Evolutionary conservation across 2,113 vertebrate species (phyloP).

Genomic region (Delphinapterus leucas): DNA sequence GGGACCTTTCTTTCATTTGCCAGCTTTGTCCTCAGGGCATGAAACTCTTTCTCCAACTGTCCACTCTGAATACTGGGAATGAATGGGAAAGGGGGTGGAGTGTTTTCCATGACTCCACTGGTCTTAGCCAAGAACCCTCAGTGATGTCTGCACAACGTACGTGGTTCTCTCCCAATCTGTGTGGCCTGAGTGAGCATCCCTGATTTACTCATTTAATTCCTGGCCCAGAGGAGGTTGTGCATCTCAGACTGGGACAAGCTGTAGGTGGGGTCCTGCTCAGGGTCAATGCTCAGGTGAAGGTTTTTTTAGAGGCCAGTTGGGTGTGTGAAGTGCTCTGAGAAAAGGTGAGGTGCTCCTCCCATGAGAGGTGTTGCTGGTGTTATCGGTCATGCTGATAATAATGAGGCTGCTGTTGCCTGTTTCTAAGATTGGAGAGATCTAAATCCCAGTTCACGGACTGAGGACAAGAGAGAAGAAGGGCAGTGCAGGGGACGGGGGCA

Average conservation of each 20-base stretch:
- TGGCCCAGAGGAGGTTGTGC: background rate
- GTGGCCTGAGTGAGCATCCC: background rate
- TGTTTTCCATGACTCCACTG: background rate
- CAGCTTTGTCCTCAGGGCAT: background rate
- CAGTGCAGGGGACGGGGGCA: background rate
- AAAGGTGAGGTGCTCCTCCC: background rate
- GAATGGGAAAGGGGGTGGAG: background rate
- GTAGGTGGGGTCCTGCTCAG: background rate
- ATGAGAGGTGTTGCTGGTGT: background rate
- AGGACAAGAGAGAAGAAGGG: background rate
- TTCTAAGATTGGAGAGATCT: background rate
- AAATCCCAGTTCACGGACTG: background rate
- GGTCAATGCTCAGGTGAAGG: background rate
- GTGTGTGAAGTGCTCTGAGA: background rate
- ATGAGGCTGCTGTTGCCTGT: background rate
- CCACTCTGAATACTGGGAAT: background rate
- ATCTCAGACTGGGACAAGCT: background rate
- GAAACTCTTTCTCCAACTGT: background rate
- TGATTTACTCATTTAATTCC: background rate
- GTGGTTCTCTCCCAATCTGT: background rate
- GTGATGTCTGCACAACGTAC: background rate
- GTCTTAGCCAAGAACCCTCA: background rate
- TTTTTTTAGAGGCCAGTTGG: background rate
- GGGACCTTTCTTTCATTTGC: background rate
- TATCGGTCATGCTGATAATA: background rate